Base-by-base conservation (phyloP, 2,113 vertebrate genomes). In the Mastomys coucha region DNA sequence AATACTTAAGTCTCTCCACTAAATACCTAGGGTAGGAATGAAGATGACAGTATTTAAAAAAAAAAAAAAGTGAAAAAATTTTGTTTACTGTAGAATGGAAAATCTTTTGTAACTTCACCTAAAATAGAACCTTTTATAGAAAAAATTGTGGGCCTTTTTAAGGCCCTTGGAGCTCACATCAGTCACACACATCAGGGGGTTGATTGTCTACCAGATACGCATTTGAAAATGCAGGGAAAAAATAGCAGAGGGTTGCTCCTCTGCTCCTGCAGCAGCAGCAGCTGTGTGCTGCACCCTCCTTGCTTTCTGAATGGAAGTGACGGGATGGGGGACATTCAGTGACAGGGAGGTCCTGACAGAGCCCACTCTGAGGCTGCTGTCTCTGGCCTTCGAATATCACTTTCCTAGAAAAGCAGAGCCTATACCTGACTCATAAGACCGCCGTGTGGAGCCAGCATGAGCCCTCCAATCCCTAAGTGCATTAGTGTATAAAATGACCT, bases 51-150 rank as follows among this genome's bases (percentile, higher is more conserved):
- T 49, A 2, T 58, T 69, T 31, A 13, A 67, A 67, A 28, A 31
- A 31, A 69, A 69, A 14, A 20, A 26, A 65, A 49, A 5, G 11
- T 82, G 73, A 89, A 87, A 84, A 80, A 16, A 31, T 12, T 17
- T 0, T 56, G 0, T 24, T 0, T 39, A 1, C n/a, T 26, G 0
- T 19, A 17, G 45, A 88, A 39, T 49, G 53, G 63, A 73, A 82
- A 77, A 33, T 91, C 77, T 63, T 22, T 8, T 36, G 0, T n/a
- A 22, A 17, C 12, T 39, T 91, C 78, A 73, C 24, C 72, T 93
- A 60, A 95, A 93, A 67, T 88, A 92, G 73, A 85, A n/a, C 10
- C 60, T 82, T 91, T 49, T 88, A 19, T 26, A 76, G 58, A 93
- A 96, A 45, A 28, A 58, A 22, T 60, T 63, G 10, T 0, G 13